Percentiles rank a stretch among this genome's conserved stretches.
These are phyloP conservation scores for Macrosteles quadrilineatus DNA, from an alignment of 1,140 invertebrate species.

Conservation along the genomic window DNA sequence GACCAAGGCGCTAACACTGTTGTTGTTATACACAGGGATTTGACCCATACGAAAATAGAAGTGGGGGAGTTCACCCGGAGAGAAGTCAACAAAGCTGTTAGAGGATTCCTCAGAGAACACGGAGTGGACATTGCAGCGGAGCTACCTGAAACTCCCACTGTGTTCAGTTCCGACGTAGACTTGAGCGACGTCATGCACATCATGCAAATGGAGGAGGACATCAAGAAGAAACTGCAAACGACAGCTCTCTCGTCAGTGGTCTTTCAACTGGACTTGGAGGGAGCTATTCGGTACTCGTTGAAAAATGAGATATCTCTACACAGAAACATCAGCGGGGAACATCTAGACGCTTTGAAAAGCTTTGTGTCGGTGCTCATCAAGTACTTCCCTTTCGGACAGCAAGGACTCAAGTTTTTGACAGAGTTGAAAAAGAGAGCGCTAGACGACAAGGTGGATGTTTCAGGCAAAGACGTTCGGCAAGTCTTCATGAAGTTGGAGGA, in stretches of 20 bases:
- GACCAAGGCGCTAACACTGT: not conserved
- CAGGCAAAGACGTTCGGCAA: conserved; percentile 59
- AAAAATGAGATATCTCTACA: conserved; percentile 75
- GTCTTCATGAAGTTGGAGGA: conserved; percentile 57
- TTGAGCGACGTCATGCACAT: conserved; percentile 28
- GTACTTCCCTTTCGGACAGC: conserved; percentile 70
- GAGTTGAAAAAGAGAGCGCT: conserved; percentile 54
- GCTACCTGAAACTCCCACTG: not conserved
- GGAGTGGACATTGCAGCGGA: conserved; percentile 44
- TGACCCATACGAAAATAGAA: not conserved
- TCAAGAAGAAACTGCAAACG: conserved; percentile 43
- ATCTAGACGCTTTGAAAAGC: conserved; percentile 67
- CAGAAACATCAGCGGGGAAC: conserved; percentile 66
- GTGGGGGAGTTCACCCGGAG: not conserved
- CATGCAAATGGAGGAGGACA: conserved; percentile 44
- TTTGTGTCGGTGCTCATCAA: conserved; percentile 70
- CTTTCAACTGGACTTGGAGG: conserved; percentile 85
- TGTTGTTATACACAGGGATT: not conserved
- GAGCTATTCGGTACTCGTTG: conserved; percentile 75
- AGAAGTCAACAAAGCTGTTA: conserved; percentile 47
- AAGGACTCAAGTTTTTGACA: conserved; percentile 63
- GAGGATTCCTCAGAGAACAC: conserved; percentile 53
- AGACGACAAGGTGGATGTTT: conserved; percentile 51
- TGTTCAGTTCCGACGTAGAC: conserved; percentile 24
- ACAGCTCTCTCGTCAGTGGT: conserved; percentile 56